Percentiles rank a stretch among this genome's conserved stretches.
Evolutionary conservation across 2,113 vertebrate genomes (phyloP).

Genomic region (Marcusenius ussheri): DNA sequence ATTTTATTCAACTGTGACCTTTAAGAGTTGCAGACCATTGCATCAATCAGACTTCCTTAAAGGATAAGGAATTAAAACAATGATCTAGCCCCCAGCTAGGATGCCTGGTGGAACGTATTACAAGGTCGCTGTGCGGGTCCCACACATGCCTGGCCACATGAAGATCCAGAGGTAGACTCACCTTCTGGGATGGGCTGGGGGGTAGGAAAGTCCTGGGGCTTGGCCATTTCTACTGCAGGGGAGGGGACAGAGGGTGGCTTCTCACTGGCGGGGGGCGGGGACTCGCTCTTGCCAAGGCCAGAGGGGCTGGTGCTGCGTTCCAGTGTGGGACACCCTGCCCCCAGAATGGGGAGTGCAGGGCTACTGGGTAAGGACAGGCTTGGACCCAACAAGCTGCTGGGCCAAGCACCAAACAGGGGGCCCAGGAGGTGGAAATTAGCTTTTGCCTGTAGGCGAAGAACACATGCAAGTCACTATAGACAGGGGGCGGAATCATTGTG

Average conservation of each 20-base stretch:
- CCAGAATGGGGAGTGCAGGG: constrained; percentile 62
- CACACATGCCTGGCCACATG: not conserved
- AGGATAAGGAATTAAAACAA: not conserved
- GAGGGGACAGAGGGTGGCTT: constrained; percentile 65
- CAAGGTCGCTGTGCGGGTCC: not conserved
- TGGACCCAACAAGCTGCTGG: constrained; percentile 72
- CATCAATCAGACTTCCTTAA: not conserved
- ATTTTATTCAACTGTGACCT: not conserved
- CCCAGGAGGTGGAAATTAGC: constrained; percentile 74
- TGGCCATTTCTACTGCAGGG: constrained; percentile 72
- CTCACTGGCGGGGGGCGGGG: constrained; percentile 73
- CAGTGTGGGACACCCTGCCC: constrained; percentile 61
- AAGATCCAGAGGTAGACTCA: constrained; percentile 41
- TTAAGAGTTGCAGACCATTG: not conserved
- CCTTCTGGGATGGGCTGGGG: constrained; percentile 88
- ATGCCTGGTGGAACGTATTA: not conserved
- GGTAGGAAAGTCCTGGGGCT: constrained; percentile 75
- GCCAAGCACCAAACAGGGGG: constrained; percentile 83
- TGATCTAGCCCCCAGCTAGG: not conserved
- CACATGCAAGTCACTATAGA: not conserved
- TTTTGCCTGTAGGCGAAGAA: constrained; percentile 65
- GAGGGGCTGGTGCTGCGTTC: constrained; percentile 73
- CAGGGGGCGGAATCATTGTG: not conserved
- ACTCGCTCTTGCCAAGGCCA: constrained; percentile 71
- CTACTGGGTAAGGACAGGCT: constrained; percentile 71